phyloP scores from a whole-genome alignment of 2,888 invertebrate species.

The Caenorhabditis becei region DNA sequence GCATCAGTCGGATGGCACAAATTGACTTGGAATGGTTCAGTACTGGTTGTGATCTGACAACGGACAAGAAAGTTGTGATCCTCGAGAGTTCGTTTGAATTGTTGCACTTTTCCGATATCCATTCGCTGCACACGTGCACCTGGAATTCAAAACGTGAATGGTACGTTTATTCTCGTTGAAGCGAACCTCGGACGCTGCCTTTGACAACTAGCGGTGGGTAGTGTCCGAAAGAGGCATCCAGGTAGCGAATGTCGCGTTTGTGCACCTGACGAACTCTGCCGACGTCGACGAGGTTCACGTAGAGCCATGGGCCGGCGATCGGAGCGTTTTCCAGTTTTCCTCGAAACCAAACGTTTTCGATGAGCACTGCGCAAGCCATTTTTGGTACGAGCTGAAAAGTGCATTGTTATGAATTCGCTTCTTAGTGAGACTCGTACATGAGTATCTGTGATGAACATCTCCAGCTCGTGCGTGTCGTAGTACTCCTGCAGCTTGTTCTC shows the following conservation, averaged over 20 bases:
- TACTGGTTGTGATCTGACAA: constrained; percentile 16
- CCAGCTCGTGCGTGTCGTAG: neutral
- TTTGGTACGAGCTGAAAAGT: constrained; percentile 26
- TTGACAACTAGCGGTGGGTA: constrained; percentile 43
- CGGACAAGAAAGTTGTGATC: constrained; percentile 14
- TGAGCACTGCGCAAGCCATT: constrained; percentile 33
- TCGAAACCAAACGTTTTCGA: constrained; percentile 34
- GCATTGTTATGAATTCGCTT: neutral
- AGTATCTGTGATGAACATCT: constrained; percentile 2
- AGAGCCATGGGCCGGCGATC: neutral
- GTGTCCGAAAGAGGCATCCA: constrained; percentile 30
- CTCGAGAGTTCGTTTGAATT: constrained; percentile 15
- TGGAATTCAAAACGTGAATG: neutral
- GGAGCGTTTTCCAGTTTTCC: constrained; percentile 30
- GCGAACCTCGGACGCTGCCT: constrained; percentile 19
- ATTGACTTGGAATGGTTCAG: constrained; percentile 31
- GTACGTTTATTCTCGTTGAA: neutral
- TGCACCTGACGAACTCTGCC: constrained; percentile 20
- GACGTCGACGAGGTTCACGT: constrained; percentile 36
- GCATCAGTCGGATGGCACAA: constrained; percentile 38
- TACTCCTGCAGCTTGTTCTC: constrained; percentile 14
- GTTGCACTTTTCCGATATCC: constrained; percentile 26
- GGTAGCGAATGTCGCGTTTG: constrained; percentile 11
- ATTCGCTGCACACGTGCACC: constrained; percentile 38
- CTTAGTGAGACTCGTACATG: constrained; percentile 4